A percentile compares a stretch with the other conserved stretches of the same genome.
Conservation (phyloP, 2,888 invertebrate genomes). For the Steinernema hermaphroditum region DNA sequence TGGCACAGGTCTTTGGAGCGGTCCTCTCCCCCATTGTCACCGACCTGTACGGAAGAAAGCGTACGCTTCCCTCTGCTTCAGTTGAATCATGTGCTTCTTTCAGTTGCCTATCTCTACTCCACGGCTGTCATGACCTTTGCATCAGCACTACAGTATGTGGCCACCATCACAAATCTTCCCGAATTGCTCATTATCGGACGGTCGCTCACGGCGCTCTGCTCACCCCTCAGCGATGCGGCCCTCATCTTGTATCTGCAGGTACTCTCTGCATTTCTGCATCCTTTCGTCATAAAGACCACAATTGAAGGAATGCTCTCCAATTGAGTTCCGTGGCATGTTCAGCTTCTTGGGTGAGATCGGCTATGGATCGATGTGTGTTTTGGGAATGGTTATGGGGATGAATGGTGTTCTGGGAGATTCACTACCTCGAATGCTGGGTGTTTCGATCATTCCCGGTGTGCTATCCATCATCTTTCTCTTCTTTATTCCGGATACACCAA, state of each 20-base stretch:
- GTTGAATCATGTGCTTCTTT: constrained; percentile 19
- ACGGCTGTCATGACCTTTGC: constrained; percentile 38
- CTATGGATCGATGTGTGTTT: constrained; percentile 57
- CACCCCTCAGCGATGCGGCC: constrained; percentile 57
- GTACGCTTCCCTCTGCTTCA: constrained; percentile 36
- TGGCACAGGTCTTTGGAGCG: constrained; percentile 47
- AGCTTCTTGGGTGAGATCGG: constrained; percentile 61
- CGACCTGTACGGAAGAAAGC: constrained; percentile 42
- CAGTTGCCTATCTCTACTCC: constrained; percentile 40
- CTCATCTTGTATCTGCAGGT: constrained; percentile 58
- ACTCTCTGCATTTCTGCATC: background rate
- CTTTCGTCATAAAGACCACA: background rate
- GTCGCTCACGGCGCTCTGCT: constrained; percentile 51
- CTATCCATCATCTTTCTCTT: constrained; percentile 50
- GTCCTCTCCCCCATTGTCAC: constrained; percentile 41
- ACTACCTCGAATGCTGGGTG: constrained; percentile 48
- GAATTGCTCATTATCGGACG: constrained; percentile 55
- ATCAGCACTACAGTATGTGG: constrained; percentile 42
- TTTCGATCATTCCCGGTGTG: constrained; percentile 52
- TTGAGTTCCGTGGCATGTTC: constrained; percentile 53
- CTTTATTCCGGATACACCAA: constrained; percentile 59
- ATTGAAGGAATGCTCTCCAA: constrained; percentile 52
- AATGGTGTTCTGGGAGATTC: constrained; percentile 54
- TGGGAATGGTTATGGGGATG: constrained; percentile 59
- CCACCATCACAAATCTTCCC: constrained; percentile 41